A percentile compares a stretch with the other conserved stretches of the same genome.
These are phyloP conservation scores for Argentina silus DNA, from an alignment of 2,797 vertebrate species.

Conservation along the genomic window DNA sequence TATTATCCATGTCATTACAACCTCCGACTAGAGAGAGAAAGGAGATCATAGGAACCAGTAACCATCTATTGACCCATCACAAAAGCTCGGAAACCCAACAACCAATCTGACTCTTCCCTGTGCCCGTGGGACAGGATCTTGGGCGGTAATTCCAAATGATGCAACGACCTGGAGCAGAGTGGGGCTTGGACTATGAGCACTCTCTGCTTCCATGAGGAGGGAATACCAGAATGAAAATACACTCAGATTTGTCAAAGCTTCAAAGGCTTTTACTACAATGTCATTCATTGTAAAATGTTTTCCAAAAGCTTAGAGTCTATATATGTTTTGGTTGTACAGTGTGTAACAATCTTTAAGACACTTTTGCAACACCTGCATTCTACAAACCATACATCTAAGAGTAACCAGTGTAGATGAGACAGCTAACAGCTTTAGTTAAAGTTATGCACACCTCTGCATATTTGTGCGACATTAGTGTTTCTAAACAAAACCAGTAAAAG, in stretches of 20 bases:
- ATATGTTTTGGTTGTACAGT: no score
- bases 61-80: not conserved
- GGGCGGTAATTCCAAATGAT: conserved; percentile 27
- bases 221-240: conserved; percentile 30
- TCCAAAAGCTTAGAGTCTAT: no score
- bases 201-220: conserved; percentile 20
- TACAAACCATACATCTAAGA: no score
- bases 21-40: not conserved
- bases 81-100: not conserved
- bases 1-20: not conserved
- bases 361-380: no score
- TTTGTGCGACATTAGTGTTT: not conserved
- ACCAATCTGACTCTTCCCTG: conserved; percentile 8
- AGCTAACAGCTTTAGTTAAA: no score
- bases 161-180: conserved; percentile 17
- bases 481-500: not conserved
- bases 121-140: conserved; percentile 1
- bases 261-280: conserved; percentile 3
- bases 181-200: not conserved
- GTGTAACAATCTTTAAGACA: no score
- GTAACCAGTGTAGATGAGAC: no score
- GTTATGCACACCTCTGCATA: no score
- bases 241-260: conserved; percentile 23
- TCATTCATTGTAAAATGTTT: no score
- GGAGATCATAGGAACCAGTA: not conserved